phyloP scores from a whole-genome alignment of 2,113 vertebrate genomes.

The Marmota flaviventris region DNA sequence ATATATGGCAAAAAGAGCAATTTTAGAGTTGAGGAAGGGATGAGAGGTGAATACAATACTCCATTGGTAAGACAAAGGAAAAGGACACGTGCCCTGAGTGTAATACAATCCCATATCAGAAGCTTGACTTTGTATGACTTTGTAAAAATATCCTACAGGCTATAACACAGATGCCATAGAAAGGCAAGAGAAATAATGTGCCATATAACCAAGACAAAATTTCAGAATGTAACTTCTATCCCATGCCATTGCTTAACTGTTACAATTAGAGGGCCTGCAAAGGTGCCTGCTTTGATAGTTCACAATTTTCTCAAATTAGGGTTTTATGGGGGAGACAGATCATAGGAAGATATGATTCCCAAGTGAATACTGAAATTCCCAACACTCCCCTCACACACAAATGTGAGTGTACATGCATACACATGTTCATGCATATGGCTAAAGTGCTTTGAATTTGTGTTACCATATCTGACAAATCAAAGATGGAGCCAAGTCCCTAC shows the following conservation, averaged over 20 bases:
- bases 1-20: not conserved
- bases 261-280: constrained; percentile 62
- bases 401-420: not conserved
- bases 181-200: constrained; percentile 55
- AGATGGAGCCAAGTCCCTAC: constrained; percentile 18
- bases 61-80: constrained; percentile 21
- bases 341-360: constrained; percentile 68
- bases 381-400: not conserved
- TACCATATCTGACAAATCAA: constrained; percentile 80
- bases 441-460: constrained; percentile 81
- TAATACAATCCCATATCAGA: constrained; percentile 10
- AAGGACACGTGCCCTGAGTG: not conserved
- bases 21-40: not conserved
- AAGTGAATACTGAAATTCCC: constrained; percentile 77
- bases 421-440: constrained; percentile 24
- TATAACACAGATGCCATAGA: constrained; percentile 55
- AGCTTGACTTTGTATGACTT: constrained; percentile 61
- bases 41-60: constrained; percentile 57
- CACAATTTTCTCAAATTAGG: not conserved
- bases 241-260: constrained; percentile 24
- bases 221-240: constrained; percentile 2
- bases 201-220: constrained; percentile 32
- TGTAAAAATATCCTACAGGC: constrained; percentile 57
- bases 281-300: constrained; percentile 60
- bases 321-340: constrained; percentile 54